Evolutionary conservation across 2,797 vertebrate genomes (phyloP).

Genomic region (Aselliscus stoliczkanus): DNA sequence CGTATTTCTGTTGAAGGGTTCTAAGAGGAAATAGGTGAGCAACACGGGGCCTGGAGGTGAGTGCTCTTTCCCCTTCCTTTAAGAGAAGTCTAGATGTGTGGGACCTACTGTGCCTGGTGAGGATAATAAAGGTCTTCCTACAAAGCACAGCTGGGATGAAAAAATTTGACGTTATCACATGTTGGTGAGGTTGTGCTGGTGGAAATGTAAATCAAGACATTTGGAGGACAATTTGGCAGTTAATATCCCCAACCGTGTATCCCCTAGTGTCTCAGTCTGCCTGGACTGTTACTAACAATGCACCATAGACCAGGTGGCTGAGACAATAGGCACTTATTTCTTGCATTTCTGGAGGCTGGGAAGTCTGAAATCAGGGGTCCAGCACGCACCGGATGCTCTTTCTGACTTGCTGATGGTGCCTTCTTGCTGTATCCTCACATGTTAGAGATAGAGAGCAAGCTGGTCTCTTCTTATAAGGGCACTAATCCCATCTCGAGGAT

Average conservation of each 20-base stretch:
- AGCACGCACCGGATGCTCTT: no score
- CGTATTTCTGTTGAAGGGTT: background rate
- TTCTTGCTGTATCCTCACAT: background rate
- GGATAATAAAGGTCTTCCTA: background rate
- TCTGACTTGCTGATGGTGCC: background rate
- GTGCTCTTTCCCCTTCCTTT: background rate
- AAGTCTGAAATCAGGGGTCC: background rate
- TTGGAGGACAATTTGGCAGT: background rate
- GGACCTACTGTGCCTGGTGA: background rate
- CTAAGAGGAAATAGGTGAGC: background rate
- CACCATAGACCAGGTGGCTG: no score
- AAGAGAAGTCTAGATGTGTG: background rate
- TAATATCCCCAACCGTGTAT: background rate
- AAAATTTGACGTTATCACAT: background rate
- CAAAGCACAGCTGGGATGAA: background rate
- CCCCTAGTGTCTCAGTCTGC: background rate
- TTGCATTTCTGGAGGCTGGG: background rate
- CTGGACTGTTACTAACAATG: background rate
- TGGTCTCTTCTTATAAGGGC: background rate
- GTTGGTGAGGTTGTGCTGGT: background rate
- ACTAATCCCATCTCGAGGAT: background rate
- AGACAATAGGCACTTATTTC: background rate
- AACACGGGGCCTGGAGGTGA: background rate
- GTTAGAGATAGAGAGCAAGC: background rate
- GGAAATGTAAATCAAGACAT: background rate